Conservation (phyloP, 2,888 invertebrate genomes). For the Ceriagrion tenellum region DNA sequence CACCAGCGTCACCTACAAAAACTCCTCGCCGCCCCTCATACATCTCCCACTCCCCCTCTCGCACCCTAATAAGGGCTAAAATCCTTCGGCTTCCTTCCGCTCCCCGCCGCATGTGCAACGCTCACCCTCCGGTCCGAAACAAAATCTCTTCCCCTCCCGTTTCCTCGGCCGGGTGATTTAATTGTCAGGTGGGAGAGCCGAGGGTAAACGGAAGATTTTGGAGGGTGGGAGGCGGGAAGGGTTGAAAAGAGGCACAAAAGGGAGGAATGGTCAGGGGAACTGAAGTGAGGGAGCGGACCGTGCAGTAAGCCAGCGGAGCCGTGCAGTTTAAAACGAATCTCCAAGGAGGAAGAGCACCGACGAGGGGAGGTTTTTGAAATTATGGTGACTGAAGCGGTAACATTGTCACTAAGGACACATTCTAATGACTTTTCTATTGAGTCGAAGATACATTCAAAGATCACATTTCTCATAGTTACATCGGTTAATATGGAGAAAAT, state of each 20-base stretch:
- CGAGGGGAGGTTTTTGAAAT: not conserved
- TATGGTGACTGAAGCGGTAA: no score
- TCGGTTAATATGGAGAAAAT: no score
- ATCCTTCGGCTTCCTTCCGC: not conserved
- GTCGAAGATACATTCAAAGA: no score
- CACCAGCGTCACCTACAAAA: not conserved
- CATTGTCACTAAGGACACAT: no score
- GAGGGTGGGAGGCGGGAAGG: not conserved
- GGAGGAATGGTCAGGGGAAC: not conserved
- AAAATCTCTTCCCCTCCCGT: not conserved
- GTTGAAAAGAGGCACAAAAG: not conserved
- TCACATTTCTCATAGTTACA: no score
- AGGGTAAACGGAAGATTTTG: not conserved
- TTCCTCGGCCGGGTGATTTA: constrained; percentile 57
- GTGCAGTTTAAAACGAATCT: constrained; percentile 43
- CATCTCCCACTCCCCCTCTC: no score
- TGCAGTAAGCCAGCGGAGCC: constrained; percentile 1
- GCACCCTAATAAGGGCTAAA: not conserved
- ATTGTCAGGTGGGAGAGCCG: constrained; percentile 13
- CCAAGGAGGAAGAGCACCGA: not conserved
- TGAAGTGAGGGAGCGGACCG: no score
- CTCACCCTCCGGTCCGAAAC: not conserved
- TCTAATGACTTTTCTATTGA: no score
- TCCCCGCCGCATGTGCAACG: not conserved
- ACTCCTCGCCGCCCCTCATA: not conserved